phyloP scores from a whole-genome alignment of 2,888 invertebrate genomes.

The Chelonus formosanus region DNA sequence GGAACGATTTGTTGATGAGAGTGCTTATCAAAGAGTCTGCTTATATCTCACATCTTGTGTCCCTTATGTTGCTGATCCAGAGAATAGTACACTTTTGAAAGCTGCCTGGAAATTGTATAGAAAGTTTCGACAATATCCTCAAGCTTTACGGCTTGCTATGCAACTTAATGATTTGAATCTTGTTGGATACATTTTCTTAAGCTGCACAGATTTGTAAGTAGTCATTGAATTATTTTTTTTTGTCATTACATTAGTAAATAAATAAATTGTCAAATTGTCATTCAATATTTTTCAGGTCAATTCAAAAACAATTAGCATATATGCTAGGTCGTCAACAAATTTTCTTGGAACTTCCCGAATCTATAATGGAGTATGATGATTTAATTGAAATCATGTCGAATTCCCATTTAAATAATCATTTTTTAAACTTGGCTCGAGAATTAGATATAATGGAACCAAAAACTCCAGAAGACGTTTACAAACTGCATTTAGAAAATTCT shows the following conservation, averaged over 20 bases:
- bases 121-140: conserved; percentile 87
- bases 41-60: conserved; percentile 93
- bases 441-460: conserved; percentile 99
- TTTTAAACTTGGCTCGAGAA: conserved; percentile 91
- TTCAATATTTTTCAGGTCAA: conserved; percentile 68
- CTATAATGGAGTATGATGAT: conserved; percentile 75
- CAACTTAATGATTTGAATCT: conserved; percentile 84
- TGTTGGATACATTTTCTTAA: conserved; percentile 84
- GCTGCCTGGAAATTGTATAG: conserved; percentile 86
- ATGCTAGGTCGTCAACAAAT: conserved; percentile 95
- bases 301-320: conserved; percentile 94
- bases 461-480: conserved; percentile 98
- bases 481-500: conserved; percentile 93
- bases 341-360: conserved; percentile 80
- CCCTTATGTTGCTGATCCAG: conserved; percentile 94
- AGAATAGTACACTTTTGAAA: conserved; percentile 83
- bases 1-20: conserved; percentile 85
- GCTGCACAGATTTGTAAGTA: conserved; percentile 84
- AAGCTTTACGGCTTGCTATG: conserved; percentile 90
- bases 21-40: conserved; percentile 91
- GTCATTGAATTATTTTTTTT: conserved; percentile 7
- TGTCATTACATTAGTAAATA: not conserved
- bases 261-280: too few species aligned
- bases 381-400: conserved; percentile 92
- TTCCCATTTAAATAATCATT: conserved; percentile 91